A percentile compares a stretch with the other conserved stretches of the same genome.
Evolutionary conservation across 1,140 invertebrate species (phyloP).

Genomic region (Agrypnia vestita): DNA sequence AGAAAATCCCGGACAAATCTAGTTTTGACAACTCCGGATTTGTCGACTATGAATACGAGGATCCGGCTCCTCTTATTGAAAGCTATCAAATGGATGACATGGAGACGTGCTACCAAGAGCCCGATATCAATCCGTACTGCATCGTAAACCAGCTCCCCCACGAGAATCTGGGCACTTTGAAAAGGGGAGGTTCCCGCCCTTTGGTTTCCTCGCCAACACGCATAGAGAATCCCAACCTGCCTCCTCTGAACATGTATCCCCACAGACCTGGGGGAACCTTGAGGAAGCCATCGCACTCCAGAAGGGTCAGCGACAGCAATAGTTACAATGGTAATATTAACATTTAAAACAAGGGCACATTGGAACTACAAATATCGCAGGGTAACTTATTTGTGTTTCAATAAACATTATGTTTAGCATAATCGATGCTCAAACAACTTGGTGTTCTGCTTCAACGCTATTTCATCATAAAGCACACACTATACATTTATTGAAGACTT

Average conservation of each 20-base stretch:
- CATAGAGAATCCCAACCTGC: constrained; percentile 86
- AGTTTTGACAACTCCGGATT: constrained; percentile 81
- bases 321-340: constrained; percentile 68
- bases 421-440: too few species aligned
- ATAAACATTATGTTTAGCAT: neutral
- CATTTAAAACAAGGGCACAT: constrained; percentile 43
- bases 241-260: constrained; percentile 82
- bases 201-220: constrained; percentile 84
- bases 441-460: too few species aligned
- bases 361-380: constrained; percentile 40
- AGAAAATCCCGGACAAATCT: constrained; percentile 63
- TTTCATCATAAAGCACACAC: too few species aligned
- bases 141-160: constrained; percentile 62
- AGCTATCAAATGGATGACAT: constrained; percentile 80
- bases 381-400: constrained; percentile 34
- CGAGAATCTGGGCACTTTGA: constrained; percentile 71
- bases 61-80: constrained; percentile 80
- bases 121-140: constrained; percentile 58
- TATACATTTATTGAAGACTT: too few species aligned
- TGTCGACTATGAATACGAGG: constrained; percentile 83
- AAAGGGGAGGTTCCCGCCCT: constrained; percentile 69
- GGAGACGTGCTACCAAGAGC: constrained; percentile 70
- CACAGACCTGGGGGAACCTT: constrained; percentile 68
- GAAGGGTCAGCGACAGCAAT: constrained; percentile 77
- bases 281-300: constrained; percentile 74